Conservation (phyloP, 2,888 invertebrate species). For the Saturnia pavonia region DNA sequence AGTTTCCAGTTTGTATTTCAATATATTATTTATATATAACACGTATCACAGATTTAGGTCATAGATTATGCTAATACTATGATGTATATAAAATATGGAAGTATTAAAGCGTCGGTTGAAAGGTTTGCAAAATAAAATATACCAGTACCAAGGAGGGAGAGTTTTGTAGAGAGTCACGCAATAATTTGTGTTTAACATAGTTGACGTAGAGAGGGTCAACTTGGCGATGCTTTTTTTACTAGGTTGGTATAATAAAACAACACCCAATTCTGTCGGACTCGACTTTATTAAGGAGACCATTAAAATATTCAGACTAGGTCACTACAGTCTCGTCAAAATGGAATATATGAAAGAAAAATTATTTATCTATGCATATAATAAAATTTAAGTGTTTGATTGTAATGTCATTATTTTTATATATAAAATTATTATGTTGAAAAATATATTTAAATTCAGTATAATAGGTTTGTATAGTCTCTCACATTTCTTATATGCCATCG, state of each 20-base stretch:
- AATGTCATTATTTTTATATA: no score
- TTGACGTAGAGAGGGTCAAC: neutral
- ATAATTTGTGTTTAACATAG: neutral
- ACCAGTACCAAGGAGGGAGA: neutral
- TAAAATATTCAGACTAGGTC: neutral
- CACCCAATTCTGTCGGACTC: neutral
- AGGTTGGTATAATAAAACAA: neutral
- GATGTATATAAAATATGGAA: no score
- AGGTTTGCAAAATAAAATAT: neutral
- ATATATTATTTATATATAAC: no score
- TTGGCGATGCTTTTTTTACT: neutral
- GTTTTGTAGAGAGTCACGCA: slow-evolving; percentile 8
- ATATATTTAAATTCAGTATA: no score
- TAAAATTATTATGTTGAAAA: no score
- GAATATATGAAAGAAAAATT: no score
- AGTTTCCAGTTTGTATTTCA: no score
- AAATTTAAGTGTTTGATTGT: no score
- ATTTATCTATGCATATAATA: no score
- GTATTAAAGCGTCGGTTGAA: neutral
- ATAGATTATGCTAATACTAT: neutral
- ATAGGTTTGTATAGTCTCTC: neutral
- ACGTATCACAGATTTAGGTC: no score
- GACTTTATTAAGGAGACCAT: neutral
- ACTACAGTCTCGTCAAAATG: neutral
- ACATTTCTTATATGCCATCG: neutral